phyloP scores from a whole-genome alignment of 2,113 vertebrate species.

The Tympanuchus pallidicinctus region DNA sequence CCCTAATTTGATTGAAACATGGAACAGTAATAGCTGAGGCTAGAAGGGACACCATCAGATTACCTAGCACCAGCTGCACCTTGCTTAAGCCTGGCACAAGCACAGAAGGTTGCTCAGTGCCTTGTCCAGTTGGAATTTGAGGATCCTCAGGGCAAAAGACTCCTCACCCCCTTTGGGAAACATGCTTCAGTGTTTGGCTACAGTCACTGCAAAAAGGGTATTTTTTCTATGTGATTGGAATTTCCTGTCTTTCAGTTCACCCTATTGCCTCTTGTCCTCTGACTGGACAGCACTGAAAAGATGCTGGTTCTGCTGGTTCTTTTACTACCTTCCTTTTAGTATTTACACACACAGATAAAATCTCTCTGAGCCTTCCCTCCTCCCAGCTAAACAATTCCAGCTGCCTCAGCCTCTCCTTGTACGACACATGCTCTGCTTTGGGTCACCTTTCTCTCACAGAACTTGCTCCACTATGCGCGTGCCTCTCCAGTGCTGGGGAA shows the following conservation, averaged over 20 bases:
- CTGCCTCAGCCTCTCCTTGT: background rate
- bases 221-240: background rate
- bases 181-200: background rate
- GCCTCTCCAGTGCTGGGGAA: background rate
- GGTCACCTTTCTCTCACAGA: background rate
- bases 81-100: background rate
- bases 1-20: background rate
- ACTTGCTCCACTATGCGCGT: background rate
- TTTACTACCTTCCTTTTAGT: background rate
- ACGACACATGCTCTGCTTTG: background rate
- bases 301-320: background rate
- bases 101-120: background rate
- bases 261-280: background rate
- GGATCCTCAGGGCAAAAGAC: background rate
- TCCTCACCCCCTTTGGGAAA: background rate
- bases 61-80: background rate
- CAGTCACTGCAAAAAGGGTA: background rate
- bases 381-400: background rate
- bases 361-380: background rate
- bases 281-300: background rate
- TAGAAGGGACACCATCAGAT: background rate
- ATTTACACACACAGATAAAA: background rate
- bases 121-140: background rate
- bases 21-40: background rate
- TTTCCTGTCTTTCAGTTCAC: background rate